These are phyloP conservation scores for Cranoglanis bouderius DNA, from an alignment of 2,113 vertebrate genomes.

Conservation along the genomic window DNA sequence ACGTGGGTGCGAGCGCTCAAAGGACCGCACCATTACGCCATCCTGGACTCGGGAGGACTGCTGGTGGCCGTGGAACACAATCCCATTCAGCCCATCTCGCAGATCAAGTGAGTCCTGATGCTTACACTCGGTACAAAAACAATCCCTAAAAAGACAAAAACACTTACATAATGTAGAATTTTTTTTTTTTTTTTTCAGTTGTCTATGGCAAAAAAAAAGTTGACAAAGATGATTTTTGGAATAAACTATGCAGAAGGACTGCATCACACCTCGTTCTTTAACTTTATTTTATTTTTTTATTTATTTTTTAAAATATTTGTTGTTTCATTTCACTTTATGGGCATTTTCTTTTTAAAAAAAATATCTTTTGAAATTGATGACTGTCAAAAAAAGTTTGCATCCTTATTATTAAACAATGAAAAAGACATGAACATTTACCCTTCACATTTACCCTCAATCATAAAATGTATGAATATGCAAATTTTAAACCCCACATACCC, in stretches of 20 bases:
- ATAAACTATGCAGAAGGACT: neutral
- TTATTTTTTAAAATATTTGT: too few relatives aligned
- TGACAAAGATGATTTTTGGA: neutral
- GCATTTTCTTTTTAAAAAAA: too few relatives aligned
- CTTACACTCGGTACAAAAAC: neutral
- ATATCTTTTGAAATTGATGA: too few relatives aligned
- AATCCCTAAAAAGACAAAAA: neutral
- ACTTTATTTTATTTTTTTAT: too few relatives aligned
- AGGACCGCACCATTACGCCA: slow-evolving; percentile 90
- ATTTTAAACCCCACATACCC: neutral
- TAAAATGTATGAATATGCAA: neutral
- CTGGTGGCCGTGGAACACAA: slow-evolving; percentile 87
- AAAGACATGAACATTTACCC: neutral
- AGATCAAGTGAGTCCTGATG: slow-evolving; percentile 79
- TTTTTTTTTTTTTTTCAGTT: neutral
- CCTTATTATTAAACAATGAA: neutral
- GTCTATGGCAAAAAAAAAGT: neutral
- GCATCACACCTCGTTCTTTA: neutral
- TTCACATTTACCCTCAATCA: neutral
- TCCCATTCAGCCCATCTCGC: slow-evolving; percentile 72
- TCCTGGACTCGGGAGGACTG: slow-evolving; percentile 90
- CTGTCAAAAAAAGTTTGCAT: neutral
- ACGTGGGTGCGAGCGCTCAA: slow-evolving; percentile 82
- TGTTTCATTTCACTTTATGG: too few relatives aligned
- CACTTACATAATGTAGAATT: too few relatives aligned